Percentiles rank a stretch among this genome's conserved stretches.
These are phyloP conservation scores for Mus spicilegus DNA, from an alignment of 2,113 vertebrate species.

Conservation along the genomic window DNA sequence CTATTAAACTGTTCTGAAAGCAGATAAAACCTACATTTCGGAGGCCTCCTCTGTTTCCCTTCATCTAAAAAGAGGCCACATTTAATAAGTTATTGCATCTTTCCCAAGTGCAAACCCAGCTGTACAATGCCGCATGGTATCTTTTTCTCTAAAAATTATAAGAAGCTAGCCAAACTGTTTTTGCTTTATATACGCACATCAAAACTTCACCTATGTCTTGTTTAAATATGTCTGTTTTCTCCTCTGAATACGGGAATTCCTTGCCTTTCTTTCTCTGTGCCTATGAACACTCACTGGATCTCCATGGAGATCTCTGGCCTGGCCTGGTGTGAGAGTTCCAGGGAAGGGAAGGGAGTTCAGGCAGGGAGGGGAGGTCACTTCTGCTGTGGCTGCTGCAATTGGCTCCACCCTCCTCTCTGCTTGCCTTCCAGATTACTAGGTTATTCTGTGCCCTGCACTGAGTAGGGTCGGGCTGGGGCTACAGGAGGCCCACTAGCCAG, in stretches of 20 bases:
- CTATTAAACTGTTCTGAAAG: slow-evolving; percentile 42
- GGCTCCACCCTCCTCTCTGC: no score
- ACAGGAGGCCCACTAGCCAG: no score
- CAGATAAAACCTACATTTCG: slow-evolving; percentile 18
- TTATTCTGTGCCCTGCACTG: no score
- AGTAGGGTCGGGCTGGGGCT: no score
- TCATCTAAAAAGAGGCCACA: not conserved
- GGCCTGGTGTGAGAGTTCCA: no score
- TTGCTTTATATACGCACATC: not conserved
- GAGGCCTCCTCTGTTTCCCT: not conserved
- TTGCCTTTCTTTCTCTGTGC: not conserved
- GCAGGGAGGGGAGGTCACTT: no score
- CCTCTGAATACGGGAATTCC: not conserved
- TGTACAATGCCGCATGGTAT: not conserved
- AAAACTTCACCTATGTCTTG: not conserved
- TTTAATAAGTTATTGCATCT: slow-evolving; percentile 8
- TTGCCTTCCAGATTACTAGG: no score
- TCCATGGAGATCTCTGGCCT: no score
- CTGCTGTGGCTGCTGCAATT: no score
- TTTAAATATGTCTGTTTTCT: not conserved
- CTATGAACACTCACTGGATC: not conserved
- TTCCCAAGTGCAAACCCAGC: slow-evolving; percentile 49
- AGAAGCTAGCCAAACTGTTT: slow-evolving; percentile 18
- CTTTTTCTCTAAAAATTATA: slow-evolving; percentile 28
- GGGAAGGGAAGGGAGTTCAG: no score